Evolutionary conservation across 1,140 invertebrate species (phyloP).

Genomic region (Sycophila sp.): DNA sequence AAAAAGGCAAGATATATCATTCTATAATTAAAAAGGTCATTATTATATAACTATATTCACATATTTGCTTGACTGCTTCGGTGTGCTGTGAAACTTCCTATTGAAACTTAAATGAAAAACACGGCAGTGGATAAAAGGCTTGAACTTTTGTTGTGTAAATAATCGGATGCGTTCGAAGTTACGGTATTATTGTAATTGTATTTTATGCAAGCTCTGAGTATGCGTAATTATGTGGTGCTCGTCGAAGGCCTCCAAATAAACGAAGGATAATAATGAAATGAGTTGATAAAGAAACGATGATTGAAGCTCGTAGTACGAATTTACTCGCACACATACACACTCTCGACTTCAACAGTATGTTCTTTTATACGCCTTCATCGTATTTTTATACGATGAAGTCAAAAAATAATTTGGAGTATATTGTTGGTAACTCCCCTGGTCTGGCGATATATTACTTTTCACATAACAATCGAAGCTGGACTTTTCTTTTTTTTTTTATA

Average conservation of each 20-base stretch:
- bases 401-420: conserved; percentile 28
- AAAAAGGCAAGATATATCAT: conserved; percentile 30
- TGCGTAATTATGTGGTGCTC: conserved; percentile 46
- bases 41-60: conserved; percentile 38
- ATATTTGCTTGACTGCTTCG: conserved; percentile 46
- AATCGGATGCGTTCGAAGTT: conserved; percentile 57
- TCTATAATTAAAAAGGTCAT: conserved; percentile 37
- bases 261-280: conserved; percentile 28
- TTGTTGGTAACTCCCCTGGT: conserved; percentile 21
- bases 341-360: neutral
- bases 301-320: conserved; percentile 34
- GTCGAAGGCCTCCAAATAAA: conserved; percentile 41
- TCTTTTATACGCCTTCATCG: neutral
- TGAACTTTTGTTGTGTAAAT: conserved; percentile 62
- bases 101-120: conserved; percentile 47
- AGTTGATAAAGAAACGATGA: conserved; percentile 31
- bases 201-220: conserved; percentile 43
- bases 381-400: conserved; percentile 22
- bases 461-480: conserved; percentile 32
- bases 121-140: conserved; percentile 47
- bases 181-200: conserved; percentile 50
- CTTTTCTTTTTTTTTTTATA: conserved; percentile 48
- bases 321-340: conserved; percentile 28
- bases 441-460: conserved; percentile 24
- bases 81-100: conserved; percentile 48